A percentile compares a stretch with the other conserved stretches of the same genome.
phyloP scores from a whole-genome alignment of 2,888 invertebrate species.

The Callosobruchus maculatus region DNA sequence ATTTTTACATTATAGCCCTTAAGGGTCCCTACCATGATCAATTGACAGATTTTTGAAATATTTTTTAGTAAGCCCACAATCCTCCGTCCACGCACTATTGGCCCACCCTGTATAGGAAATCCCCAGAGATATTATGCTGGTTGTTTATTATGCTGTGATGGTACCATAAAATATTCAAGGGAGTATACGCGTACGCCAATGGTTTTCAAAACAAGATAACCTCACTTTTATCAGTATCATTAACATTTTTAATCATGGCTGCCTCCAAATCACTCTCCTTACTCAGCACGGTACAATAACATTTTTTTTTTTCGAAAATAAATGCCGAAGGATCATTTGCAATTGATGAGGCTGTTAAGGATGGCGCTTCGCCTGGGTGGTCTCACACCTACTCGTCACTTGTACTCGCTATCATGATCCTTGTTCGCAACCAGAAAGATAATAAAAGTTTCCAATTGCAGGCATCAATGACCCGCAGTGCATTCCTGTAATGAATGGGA shows the following conservation, averaged over 20 bases:
- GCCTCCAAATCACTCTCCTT: neutral
- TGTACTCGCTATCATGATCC: neutral
- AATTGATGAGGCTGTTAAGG: neutral
- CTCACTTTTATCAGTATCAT: neutral
- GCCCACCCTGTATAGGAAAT: too few species aligned
- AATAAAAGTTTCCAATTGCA: neutral
- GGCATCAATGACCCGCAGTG: neutral
- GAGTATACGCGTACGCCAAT: neutral
- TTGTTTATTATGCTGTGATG: too few species aligned
- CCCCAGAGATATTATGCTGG: too few species aligned
- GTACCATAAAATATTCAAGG: too few species aligned
- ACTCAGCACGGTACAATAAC: neutral
- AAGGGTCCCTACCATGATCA: too few species aligned
- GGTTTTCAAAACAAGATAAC: neutral
- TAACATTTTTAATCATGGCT: conserved; percentile 2
- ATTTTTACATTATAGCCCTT: too few species aligned
- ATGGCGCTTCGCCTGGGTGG: neutral
- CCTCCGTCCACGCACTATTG: too few species aligned
- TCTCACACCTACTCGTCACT: conserved; percentile 1
- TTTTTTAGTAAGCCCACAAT: too few species aligned
- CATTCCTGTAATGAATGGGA: neutral
- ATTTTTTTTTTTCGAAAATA: neutral
- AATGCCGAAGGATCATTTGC: neutral
- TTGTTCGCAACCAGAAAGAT: neutral
- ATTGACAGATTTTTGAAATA: too few species aligned